Evolutionary conservation across 2,888 invertebrate genomes (phyloP), one percentile per base, ranked within the genome.

Genomic region (Lasius fuliginosus): DNA sequence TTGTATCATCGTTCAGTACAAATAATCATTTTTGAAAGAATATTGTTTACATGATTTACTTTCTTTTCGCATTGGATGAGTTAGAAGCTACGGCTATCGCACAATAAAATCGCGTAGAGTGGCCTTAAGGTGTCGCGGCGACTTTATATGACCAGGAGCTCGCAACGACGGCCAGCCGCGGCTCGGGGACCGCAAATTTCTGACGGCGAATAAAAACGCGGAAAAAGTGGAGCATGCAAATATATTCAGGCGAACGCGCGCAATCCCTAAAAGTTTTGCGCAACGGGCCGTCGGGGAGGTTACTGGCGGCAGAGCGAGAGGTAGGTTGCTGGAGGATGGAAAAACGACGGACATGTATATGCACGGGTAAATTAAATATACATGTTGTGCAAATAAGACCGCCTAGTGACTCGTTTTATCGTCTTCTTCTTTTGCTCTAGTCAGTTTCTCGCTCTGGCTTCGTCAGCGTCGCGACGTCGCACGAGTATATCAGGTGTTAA

Each of bases 161-260:
- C 42, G 83, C 75, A 75, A 75, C 53, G 84, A 65, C 65, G 64
- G 65, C 68, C 85, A 65, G 64, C 67, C 79, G 58, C 79, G 60
- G 49, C 71, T 83, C 60, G 36, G 79, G 83, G 83, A 83, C 74
- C 75, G 77, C 86, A 85, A 86, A 86, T 86, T 86, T 86, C 83
- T 71, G 75, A 71, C 76, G 65, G 87, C 87, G 90, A 90, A 90
- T 90, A 90, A 90, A 90, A 89, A 88, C 82, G 86, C 82, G 86
- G 86, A 87, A 90, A 90, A 90, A 90, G 87, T 88, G 86, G 89
- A 90, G 84, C 90, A 90, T 88, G 90, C 90, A 91, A 91, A 90
- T 91, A 87, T 90, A 91, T 91, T 90, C 91, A 86, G 87, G 81
- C 85, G 81, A 85, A 86, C 85, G 84, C 89, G 89, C 85, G 90